Conservation (phyloP, 2,797 vertebrate genomes). For the Sebastes goodei region DNA sequence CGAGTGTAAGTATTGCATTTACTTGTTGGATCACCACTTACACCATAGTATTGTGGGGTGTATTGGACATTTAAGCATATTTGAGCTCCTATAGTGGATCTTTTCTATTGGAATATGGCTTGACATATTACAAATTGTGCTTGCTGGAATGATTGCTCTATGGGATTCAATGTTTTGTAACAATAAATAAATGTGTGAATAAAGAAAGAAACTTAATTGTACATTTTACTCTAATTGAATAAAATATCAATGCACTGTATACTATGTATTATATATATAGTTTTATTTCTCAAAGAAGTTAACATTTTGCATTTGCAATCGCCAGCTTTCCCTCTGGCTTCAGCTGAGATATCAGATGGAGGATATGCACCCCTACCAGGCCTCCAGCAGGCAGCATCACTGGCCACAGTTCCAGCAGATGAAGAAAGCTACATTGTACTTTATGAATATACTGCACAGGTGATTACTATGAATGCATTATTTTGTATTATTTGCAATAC, state of each 20-base stretch:
- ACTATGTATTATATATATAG: background rate
- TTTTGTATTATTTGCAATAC: background rate
- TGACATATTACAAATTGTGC: background rate
- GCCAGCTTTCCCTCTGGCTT: background rate
- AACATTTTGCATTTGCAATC: background rate
- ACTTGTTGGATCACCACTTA: background rate
- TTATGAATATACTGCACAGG: conserved; percentile 89
- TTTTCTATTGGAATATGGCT: background rate
- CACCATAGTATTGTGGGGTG: too few species aligned
- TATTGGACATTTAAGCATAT: background rate
- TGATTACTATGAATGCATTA: conserved; percentile 42
- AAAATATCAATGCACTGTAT: background rate
- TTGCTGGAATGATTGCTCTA: background rate
- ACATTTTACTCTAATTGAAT: background rate
- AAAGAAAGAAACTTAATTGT: background rate
- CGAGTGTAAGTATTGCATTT: conserved; percentile 46
- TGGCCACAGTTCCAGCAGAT: background rate
- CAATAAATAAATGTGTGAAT: too few species aligned
- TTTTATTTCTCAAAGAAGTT: background rate
- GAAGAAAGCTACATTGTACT: conserved; percentile 79
- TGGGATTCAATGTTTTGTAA: too few species aligned
- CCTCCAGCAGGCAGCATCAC: conserved; percentile 7
- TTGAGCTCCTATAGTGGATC: background rate
- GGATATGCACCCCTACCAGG: conserved; percentile 76
- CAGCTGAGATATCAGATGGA: conserved; percentile 66